These are phyloP conservation scores for Ranitomeya imitator DNA, from an alignment of 2,113 vertebrate genomes.

Conservation along the genomic window DNA sequence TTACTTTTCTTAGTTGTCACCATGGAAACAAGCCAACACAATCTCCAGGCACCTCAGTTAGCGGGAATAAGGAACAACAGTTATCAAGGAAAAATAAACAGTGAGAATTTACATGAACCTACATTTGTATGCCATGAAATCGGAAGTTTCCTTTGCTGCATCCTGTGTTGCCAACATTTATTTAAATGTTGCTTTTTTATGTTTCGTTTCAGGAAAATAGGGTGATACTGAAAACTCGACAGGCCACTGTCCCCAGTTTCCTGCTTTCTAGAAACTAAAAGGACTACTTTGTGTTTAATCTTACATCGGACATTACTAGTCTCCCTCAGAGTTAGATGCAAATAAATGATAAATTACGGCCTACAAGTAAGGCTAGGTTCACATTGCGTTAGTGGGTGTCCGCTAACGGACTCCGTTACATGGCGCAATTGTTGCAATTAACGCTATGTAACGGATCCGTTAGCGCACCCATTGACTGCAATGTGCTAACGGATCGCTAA, in stretches of 20 bases:
- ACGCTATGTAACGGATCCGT: too few species aligned
- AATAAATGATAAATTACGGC: constrained; percentile 26
- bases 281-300: constrained; percentile 27
- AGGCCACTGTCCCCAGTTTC: constrained; percentile 5
- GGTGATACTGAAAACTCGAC: constrained; percentile 25
- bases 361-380: constrained; percentile 37
- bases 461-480: too few species aligned
- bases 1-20: constrained; percentile 70
- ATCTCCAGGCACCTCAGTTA: constrained; percentile 65
- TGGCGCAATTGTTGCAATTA: too few species aligned
- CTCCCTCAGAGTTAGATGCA: neutral
- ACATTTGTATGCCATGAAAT: constrained; percentile 56
- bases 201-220: constrained; percentile 35
- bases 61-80: constrained; percentile 61
- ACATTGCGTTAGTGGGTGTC: too few species aligned
- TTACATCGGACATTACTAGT: constrained; percentile 28
- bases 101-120: constrained; percentile 62
- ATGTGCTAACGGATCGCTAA: too few species aligned
- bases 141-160: constrained; percentile 52
- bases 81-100: constrained; percentile 57
- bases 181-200: constrained; percentile 33
- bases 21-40: constrained; percentile 73
- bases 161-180: constrained; percentile 50
- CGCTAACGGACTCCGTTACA: too few species aligned
- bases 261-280: constrained; percentile 39